Conservation (phyloP, 2,888 invertebrate genomes). For the Sclerodermus sp. region DNA sequence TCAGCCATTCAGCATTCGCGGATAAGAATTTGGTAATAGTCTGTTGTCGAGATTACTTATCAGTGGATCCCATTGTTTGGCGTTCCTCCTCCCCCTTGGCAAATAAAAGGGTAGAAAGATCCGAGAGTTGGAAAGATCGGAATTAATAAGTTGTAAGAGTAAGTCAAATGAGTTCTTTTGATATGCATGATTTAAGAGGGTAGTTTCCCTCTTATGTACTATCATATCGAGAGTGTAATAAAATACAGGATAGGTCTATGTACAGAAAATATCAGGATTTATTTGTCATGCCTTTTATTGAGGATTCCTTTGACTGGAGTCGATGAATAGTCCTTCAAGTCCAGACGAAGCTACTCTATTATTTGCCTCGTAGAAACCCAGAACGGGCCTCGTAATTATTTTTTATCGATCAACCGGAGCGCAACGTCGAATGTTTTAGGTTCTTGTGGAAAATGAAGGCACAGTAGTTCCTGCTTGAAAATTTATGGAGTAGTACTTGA, state of each 20-base stretch:
- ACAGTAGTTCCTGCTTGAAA: slow-evolving; percentile 35
- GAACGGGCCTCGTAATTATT: slow-evolving; percentile 34
- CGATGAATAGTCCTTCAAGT: slow-evolving; percentile 30
- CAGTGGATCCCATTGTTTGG: no score
- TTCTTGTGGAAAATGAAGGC: slow-evolving; percentile 31
- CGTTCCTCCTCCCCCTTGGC: no score
- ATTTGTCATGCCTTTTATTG: slow-evolving; percentile 32
- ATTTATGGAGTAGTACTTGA: slow-evolving; percentile 44
- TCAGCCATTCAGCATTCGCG: no score
- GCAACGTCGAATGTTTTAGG: slow-evolving; percentile 25
- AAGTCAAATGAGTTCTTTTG: no score
- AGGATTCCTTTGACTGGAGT: slow-evolving; percentile 21
- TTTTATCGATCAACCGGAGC: slow-evolving; percentile 37
- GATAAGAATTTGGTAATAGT: no score
- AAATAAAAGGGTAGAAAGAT: no score
- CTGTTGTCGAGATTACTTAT: no score
- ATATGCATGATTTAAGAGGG: no score
- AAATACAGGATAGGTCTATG: neutral
- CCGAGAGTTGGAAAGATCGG: no score
- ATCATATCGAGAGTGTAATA: neutral
- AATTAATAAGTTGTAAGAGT: no score
- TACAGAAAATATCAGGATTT: slow-evolving; percentile 9
- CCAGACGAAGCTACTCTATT: slow-evolving; percentile 19
- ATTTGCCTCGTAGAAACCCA: slow-evolving; percentile 26
- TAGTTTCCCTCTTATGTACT: no score